Evolutionary conservation across 2,797 vertebrate genomes (phyloP), one percentile per base, ranked within the genome.

Genomic region (Enteromius fasciolatus): DNA sequence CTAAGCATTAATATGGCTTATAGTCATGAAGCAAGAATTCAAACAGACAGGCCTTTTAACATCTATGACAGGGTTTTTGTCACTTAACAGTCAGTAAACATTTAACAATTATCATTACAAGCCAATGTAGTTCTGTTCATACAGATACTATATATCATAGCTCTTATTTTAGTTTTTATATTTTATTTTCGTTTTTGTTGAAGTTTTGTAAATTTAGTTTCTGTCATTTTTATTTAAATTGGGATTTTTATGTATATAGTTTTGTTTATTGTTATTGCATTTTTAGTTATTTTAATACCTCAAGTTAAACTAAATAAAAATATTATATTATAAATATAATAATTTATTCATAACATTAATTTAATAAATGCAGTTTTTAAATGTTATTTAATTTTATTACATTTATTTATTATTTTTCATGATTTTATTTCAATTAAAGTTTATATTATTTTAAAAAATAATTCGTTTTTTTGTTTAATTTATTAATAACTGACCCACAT

Each of bases 1-100:
- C 89, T 87, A 84, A 83, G 87, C 69, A 39, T 84, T 87, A 90
- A 91, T 73, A 69, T 86, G 85, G 85, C 89, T 90, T 80, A 80
- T 33, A 76, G 87, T 78, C 83, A 72, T 68, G 79, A 61, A 83
- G 85, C 82, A 72, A 87, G 89, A 86, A 82, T 79, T 81, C 81
- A 61, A 20, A 74, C 17, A 74, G 84, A 52, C 15, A 33, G 46
- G 17, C 8, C 74, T 82, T 87, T 78, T 2, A n/a, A 54, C 75
- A 85, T 69, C 6, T 80, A 36, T 36, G 23, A 82, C 31, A 33
- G 10, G 18, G 31, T 36, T 68, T 15, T 12, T 17, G 14, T 63
- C 59, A 61, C 5, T 61, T 61, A 14, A 28, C 12, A 63, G 25
- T 31, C 25, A 59, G 11, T 25, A 59, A 25, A 59, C n/a, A 59